Evolutionary conservation across 2,797 vertebrate genomes (phyloP).

Genomic region (Setipinna tenuifilis): DNA sequence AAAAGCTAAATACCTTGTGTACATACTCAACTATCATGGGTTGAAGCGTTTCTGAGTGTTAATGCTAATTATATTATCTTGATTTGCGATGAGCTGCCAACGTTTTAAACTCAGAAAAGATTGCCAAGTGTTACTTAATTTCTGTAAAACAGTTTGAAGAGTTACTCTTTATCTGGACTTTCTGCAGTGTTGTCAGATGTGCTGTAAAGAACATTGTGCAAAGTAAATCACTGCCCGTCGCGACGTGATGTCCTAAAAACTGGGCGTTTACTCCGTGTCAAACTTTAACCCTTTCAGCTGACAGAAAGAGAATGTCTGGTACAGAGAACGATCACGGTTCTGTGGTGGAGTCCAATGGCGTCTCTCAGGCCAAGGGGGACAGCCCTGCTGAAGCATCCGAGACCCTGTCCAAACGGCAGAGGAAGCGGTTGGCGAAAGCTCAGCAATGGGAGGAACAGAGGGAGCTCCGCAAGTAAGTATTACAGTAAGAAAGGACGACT

Average conservation of each 20-base stretch:
- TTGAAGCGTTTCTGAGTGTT: not conserved
- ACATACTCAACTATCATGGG: not conserved
- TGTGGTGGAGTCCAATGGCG: constrained; percentile 15
- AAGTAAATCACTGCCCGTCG: too few species aligned
- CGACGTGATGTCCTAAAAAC: too few species aligned
- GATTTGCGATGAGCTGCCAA: not conserved
- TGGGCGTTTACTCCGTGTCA: not conserved
- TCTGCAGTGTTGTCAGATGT: too few species aligned
- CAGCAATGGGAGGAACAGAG: constrained; percentile 95
- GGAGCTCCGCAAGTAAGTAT: constrained; percentile 86
- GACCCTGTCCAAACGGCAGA: constrained; percentile 87
- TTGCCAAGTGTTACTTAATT: too few species aligned
- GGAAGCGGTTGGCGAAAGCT: constrained; percentile 88
- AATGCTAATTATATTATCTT: not conserved
- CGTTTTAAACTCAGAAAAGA: too few species aligned
- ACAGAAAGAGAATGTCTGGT: constrained; percentile 28
- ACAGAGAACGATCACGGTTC: not conserved
- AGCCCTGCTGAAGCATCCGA: constrained; percentile 41
- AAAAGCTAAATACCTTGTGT: not conserved
- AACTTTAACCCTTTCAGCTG: not conserved
- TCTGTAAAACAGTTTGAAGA: too few species aligned
- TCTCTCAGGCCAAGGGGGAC: not conserved
- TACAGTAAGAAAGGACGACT: too few species aligned
- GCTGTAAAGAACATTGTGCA: too few species aligned
- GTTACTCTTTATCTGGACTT: too few species aligned